Evolutionary conservation across 2,888 invertebrate genomes (phyloP).

Genomic region (Catocala nupta): DNA sequence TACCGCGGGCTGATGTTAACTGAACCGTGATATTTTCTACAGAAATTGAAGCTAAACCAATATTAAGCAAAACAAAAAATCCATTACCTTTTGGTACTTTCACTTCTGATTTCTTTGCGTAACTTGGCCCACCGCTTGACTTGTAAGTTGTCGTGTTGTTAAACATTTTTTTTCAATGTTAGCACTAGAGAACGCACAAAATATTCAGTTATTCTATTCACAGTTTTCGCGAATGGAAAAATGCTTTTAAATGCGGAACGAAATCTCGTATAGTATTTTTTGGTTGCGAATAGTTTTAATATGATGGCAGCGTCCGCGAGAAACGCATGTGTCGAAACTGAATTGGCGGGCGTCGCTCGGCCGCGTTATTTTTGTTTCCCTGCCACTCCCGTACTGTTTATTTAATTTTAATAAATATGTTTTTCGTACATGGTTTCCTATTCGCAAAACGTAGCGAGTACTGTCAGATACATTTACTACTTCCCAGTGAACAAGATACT

Average conservation of each 20-base stretch:
- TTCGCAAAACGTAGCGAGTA: conserved; percentile 8
- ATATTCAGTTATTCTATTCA: conserved; percentile 42
- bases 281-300: conserved; percentile 59
- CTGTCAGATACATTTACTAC: conserved; percentile 15
- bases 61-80: conserved; percentile 47
- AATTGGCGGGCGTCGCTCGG: conserved; percentile 63
- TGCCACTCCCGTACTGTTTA: conserved; percentile 68
- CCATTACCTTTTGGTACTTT: conserved; percentile 62
- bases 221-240: conserved; percentile 48
- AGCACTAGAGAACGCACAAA: conserved; percentile 27
- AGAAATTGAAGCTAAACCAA: conserved; percentile 40
- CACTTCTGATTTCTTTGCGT: conserved; percentile 54
- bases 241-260: conserved; percentile 39
- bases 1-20: conserved; percentile 54
- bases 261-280: conserved; percentile 44
- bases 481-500: conserved; percentile 23
- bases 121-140: conserved; percentile 55
- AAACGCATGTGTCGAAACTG: conserved; percentile 71
- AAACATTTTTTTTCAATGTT: conserved; percentile 61
- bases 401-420: conserved; percentile 77
- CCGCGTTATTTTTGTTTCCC: conserved; percentile 81
- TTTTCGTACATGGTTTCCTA: conserved; percentile 49
- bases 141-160: conserved; percentile 71
- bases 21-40: conserved; percentile 58
- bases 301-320: conserved; percentile 65